These are phyloP conservation scores for Holothuria leucospilota DNA, from an alignment of 53 echinoderm and acorn worm species.

Conservation along the genomic window DNA sequence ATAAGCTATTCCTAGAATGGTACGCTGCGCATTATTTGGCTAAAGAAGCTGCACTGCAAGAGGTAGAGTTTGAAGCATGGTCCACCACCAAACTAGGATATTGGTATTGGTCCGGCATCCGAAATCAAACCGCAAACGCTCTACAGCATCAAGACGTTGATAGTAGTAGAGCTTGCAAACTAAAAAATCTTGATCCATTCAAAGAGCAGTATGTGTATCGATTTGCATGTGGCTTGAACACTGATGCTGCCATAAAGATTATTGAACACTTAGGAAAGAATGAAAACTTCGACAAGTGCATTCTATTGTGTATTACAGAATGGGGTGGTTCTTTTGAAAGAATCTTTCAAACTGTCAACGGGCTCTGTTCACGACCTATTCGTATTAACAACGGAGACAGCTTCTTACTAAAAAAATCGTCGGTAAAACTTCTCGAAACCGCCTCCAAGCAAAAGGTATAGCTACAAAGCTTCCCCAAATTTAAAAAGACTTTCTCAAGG, in stretches of 20 bases:
- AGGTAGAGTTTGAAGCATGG: too few relatives aligned
- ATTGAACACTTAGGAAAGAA: background rate
- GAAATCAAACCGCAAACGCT: too few relatives aligned
- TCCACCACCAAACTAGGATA: too few relatives aligned
- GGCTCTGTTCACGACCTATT: background rate
- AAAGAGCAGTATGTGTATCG: constrained; percentile 9
- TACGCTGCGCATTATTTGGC: constrained; percentile 2
- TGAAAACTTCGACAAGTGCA: background rate
- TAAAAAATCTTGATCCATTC: constrained; percentile 3
- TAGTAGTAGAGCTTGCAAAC: background rate
- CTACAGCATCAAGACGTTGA: too few relatives aligned
- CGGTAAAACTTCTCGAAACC: background rate
- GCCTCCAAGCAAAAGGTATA: background rate
- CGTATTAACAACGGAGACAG: background rate
- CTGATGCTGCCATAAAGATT: background rate
- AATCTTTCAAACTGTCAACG: background rate
- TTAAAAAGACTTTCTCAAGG: too few relatives aligned
- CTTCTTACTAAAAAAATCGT: background rate
- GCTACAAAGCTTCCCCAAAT: too few relatives aligned
- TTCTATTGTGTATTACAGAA: background rate
- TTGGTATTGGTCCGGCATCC: too few relatives aligned
- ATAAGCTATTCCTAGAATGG: background rate
- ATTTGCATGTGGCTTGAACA: constrained; percentile 3
- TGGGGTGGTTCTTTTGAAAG: background rate
- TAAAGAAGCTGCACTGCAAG: background rate